Base-by-base conservation (phyloP, 2,113 vertebrate genomes). In the Corynorhinus townsendii region DNA sequence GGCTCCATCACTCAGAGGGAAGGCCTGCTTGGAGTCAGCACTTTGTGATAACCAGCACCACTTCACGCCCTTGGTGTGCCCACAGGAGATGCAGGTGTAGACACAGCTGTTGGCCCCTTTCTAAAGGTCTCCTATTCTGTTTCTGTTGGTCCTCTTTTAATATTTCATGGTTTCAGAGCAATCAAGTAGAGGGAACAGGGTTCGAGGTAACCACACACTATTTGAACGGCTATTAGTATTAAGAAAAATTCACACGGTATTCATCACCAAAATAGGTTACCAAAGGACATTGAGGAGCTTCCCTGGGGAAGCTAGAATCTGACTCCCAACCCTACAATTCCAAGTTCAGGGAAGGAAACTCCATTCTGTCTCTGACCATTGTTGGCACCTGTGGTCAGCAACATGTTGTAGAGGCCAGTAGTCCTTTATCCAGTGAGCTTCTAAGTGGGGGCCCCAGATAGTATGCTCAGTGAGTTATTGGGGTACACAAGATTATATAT, bases 331-430 rank as follows among this genome's bases (percentile, higher is more conserved):
- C 9, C 20, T 12, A 8, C 4, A 3, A 4, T 9, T 45, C 16
- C 3, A 76, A 30, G 49, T 20, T 1, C n/a, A 20, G 30, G 45
- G 68, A 26, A 40, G 43, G 49, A 20, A 54, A 5, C 26, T 16
- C 9, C 16, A 0, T 24, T 30, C 59, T 30, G 20, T 40, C 2
- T 3, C 26, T 19, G 1, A 24, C 1, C 0, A 5, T 30, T 1
- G 14, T 19, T 15, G 7, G 20, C 19, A 4, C 3, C 28, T 2
- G 7, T 28, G 54, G 17, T 47, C 43, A 26, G 71, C 64, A 19
- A 24, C 0, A 8, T 16, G 56, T 1, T 7, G 17, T 1, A 5
- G 76, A n/a, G 64, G 22, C 40, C 11, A 33, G 38, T 20, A 11
- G 35, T 8, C 8, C 22, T 68, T 30, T 40, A 2, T 54, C 22